phyloP scores from a whole-genome alignment of 2,888 invertebrate genomes.

The Bombyx huttoni region DNA sequence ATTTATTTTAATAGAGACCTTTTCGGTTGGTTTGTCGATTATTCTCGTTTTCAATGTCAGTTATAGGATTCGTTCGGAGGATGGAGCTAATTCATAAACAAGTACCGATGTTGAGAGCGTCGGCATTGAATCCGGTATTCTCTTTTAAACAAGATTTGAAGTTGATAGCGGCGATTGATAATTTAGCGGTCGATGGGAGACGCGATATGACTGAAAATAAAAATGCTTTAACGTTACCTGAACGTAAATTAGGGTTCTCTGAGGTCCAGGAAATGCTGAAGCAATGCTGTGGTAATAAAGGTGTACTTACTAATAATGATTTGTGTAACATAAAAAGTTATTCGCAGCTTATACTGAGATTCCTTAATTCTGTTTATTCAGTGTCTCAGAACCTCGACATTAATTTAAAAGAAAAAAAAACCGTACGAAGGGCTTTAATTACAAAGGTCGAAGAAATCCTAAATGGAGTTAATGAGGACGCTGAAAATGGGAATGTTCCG shows the following conservation, averaged over 20 bases:
- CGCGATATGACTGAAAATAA: slow-evolving; percentile 10
- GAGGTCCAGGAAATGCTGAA: slow-evolving; percentile 45
- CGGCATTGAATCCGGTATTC: slow-evolving; percentile 22
- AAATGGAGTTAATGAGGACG: slow-evolving; percentile 42
- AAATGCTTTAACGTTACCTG: slow-evolving; percentile 29
- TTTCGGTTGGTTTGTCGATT: slow-evolving; percentile 54
- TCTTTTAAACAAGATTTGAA: slow-evolving; percentile 48
- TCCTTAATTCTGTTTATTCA: background rate
- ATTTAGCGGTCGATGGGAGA: slow-evolving; percentile 25
- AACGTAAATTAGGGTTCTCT: slow-evolving; percentile 43
- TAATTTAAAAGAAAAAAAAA: slow-evolving; percentile 23
- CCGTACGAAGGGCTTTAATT: slow-evolving; percentile 30
- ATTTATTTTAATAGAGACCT: slow-evolving; percentile 50
- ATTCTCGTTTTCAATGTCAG: slow-evolving; percentile 37
- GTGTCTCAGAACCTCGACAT: background rate
- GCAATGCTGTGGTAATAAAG: slow-evolving; percentile 14
- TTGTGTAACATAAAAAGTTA: too few relatives aligned
- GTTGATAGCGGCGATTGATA: slow-evolving; percentile 48
- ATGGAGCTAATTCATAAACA: slow-evolving; percentile 57
- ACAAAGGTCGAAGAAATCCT: slow-evolving; percentile 59
- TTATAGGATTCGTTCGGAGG: slow-evolving; percentile 33
- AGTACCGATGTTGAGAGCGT: slow-evolving; percentile 32
- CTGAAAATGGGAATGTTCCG: slow-evolving; percentile 40
- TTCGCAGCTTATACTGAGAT: too few relatives aligned
- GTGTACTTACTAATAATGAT: slow-evolving; percentile 7